These are phyloP conservation scores for Ectropis grisescens DNA, from an alignment of 1,140 invertebrate genomes.

Conservation along the genomic window DNA sequence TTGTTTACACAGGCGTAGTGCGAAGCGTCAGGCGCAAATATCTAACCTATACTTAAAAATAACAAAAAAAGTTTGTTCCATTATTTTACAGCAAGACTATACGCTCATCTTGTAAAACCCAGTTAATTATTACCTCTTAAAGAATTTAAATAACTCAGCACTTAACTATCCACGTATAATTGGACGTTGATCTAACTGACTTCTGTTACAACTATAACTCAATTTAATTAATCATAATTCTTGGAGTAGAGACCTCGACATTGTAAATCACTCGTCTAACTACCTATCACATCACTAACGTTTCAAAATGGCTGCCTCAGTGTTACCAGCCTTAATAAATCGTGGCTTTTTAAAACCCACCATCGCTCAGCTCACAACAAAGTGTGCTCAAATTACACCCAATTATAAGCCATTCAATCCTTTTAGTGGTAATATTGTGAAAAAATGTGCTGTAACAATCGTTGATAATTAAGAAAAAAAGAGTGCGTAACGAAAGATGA, in stretches of 20 bases:
- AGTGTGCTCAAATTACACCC: constrained; percentile 61
- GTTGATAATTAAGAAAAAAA: constrained; percentile 56
- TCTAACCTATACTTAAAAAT: no score
- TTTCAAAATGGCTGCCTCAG: constrained; percentile 43
- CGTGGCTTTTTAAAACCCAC: constrained; percentile 41
- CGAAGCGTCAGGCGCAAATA: no score
- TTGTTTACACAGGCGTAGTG: no score
- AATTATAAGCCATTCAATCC: constrained; percentile 65
- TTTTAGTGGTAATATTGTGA: constrained; percentile 45
- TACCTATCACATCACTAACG: constrained; percentile 35
- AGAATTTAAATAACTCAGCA: no score
- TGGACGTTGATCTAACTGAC: no score
- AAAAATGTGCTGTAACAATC: constrained; percentile 53
- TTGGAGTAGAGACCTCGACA: constrained; percentile 22
- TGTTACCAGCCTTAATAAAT: constrained; percentile 28
- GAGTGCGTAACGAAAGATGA: constrained; percentile 53
- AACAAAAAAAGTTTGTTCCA: no score
- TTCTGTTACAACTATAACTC: no score
- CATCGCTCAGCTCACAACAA: constrained; percentile 42
- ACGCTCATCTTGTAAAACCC: no score
- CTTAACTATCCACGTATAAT: no score
- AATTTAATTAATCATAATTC: constrained; percentile 47
- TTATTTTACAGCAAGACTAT: no score
- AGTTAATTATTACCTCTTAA: no score
- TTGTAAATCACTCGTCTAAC: constrained; percentile 51